Conservation (phyloP, 2,888 invertebrate genomes). For the Ligdia adustata region DNA sequence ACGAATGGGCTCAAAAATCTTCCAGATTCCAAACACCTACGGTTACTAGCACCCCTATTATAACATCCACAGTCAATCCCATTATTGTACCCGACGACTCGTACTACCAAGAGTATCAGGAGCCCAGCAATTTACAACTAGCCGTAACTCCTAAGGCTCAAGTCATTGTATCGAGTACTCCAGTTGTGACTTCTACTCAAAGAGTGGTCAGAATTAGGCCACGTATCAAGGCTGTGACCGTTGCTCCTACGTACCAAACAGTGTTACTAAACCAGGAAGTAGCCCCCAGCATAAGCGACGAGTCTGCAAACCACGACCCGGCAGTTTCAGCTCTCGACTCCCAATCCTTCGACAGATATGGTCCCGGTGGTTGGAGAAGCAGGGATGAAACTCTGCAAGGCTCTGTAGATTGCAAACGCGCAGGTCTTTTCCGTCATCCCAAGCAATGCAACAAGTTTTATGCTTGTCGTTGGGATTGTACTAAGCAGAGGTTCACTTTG, state of each 20-base stretch:
- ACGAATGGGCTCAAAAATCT: constrained; percentile 58
- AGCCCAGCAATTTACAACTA: constrained; percentile 55
- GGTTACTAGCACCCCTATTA: constrained; percentile 57
- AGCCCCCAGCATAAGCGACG: constrained; percentile 49
- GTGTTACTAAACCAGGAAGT: constrained; percentile 65
- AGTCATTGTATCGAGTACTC: constrained; percentile 61
- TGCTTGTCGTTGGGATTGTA: constrained; percentile 91
- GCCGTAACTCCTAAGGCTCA: constrained; percentile 55
- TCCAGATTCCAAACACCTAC: constrained; percentile 44
- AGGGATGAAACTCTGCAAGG: constrained; percentile 85
- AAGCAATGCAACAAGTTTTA: constrained; percentile 93
- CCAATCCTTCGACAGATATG: constrained; percentile 84
- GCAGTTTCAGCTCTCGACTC: constrained; percentile 54
- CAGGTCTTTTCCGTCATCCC: constrained; percentile 88
- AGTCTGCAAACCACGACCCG: constrained; percentile 38
- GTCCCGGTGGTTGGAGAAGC: constrained; percentile 85
- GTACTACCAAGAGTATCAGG: constrained; percentile 73
- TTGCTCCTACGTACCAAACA: constrained; percentile 72
- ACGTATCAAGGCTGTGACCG: constrained; percentile 66
- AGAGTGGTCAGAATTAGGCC: constrained; percentile 61
- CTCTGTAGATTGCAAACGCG: constrained; percentile 85
- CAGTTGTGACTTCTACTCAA: constrained; percentile 59
- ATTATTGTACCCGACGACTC: constrained; percentile 80
- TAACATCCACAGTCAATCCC: constrained; percentile 72
- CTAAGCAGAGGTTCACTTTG: constrained; percentile 89